A percentile compares a stretch with the other conserved stretches of the same genome.
Conservation (phyloP, 2,113 vertebrate genomes). For the Epinephelus cyanopodus region DNA sequence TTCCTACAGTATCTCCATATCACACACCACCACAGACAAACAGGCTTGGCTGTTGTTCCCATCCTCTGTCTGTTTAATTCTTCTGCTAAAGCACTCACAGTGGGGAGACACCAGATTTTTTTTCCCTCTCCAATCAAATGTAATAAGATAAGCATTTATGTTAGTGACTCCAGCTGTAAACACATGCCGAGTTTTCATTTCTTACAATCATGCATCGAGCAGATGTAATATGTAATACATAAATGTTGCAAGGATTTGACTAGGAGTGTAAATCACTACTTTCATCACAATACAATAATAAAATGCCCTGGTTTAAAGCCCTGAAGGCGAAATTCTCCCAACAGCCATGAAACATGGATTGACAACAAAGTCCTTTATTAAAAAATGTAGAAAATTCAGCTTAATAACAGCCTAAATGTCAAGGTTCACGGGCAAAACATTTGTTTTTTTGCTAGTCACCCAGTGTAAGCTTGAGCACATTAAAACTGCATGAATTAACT, state of each 20-base stretch:
- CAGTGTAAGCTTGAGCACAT: too few species aligned
- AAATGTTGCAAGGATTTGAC: not conserved
- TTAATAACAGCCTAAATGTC: too few species aligned
- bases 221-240: not conserved
- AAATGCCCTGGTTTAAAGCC: too few species aligned
- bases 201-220: not conserved
- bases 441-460: too few species aligned
- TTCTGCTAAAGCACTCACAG: conserved; percentile 54
- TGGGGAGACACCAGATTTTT: conserved; percentile 39
- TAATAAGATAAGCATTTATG: conserved; percentile 34
- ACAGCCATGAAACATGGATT: too few species aligned
- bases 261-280: too few species aligned
- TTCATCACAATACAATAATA: too few species aligned
- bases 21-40: conserved; percentile 54
- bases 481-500: too few species aligned
- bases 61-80: conserved; percentile 36
- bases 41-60: conserved; percentile 27
- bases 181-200: not conserved
- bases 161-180: conserved; percentile 43
- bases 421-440: too few species aligned
- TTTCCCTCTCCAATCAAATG: conserved; percentile 7
- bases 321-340: too few species aligned
- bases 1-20: conserved; percentile 68
- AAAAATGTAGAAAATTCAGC: too few species aligned
- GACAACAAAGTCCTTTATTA: too few species aligned